Evolutionary conservation across 2,113 vertebrate species (phyloP), one percentile per base, ranked within the genome.

Genomic region (Hemichromis elongatus): DNA sequence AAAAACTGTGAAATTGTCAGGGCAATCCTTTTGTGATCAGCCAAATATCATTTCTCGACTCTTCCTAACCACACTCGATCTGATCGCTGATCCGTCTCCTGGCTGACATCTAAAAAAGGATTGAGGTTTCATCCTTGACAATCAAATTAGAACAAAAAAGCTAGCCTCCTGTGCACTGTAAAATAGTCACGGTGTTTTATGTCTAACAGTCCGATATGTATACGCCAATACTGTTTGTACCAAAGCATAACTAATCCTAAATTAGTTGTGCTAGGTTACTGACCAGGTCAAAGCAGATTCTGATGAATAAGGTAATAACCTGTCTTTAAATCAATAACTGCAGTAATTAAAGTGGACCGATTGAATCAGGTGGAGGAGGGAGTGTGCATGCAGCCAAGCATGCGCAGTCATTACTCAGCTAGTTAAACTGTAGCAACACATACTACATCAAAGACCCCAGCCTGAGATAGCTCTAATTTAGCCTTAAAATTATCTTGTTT

Each of bases 321-420:
- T 89, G 88, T 90, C 91, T 90, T 91, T 82, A 90, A 95, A 95
- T 95, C 89, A 92, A 92, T 91, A 88, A 81, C 68, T 81, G 80
- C 70, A 89, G 68, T 93, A 90, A 93, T 95, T 89, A 94, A 90
- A 90, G 89, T 84, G 61, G 81, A 89, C 79, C 21, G 59, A 61
- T 87, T 92, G 84, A 91, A 91, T 93, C 88, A 88, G 77, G 90
- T 80, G 80, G 88, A 85, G 52, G 52, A 80, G 52, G 45, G 80
- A 42, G 53, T 2, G 47, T 37, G 59, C 18, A 68, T 40, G 86
- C 79, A 89, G 81, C 79, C 83, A 47, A 84, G 81, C 73, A 40
- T 85, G 59, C 28, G 19, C 68, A 16, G 9, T 75, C 79, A 84
- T 82, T 82, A 78, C 47, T 89, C 78, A 90, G 77, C 55, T 47